Base-by-base conservation (phyloP, 2,888 invertebrate species). In the Nephrotoma flavescens region DNA sequence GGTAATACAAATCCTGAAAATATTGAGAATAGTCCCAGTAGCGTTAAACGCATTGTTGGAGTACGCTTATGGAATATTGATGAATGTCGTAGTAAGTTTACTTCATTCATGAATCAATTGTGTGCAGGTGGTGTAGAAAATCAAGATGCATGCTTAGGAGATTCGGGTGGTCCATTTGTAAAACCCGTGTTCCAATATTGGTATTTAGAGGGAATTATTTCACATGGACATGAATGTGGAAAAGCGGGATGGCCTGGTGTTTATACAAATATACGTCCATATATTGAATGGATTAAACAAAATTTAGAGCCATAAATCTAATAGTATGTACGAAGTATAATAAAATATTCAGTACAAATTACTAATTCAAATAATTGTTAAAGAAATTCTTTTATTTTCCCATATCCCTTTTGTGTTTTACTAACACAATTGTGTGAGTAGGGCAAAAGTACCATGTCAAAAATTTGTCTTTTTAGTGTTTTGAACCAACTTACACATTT, bases 81-180 rank as follows among this genome's bases (percentile, higher is more conserved):
- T 0, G 90, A 91, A 0, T 96, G 95, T 90, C 86, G 42, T 0
- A 85, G 88, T 4, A 90, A 90, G 88, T 91, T 86, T 12, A 5
- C n/a, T n/a, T 31, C 47, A 44, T 6, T 31, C 19, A 12, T 31
- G 11, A 88, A 90, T 0, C 91, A 91, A 87, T 84, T 91, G 11
- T 91, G 91, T 86, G 91, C 89, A 0, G 90, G 89, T 11, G 94
- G 93, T 0, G 90, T 90, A 44, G 90, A 90, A 44, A 90, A 90
- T 0, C 91, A 92, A 71, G 95, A 95, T 89, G 94, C 94, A 41
- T 95, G 95, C 88, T 89, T 91, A 19, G 94, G 95, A 0, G 95
- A 95, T 88, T 94, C 94, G 47, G 95, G 95, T 9, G 95, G 95
- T 0, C 95, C 95, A 0, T 90, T 95, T 45, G 92, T 93, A 90